Conservation (phyloP, 2,888 invertebrate genomes). For the Tryphoninae sp. region DNA sequence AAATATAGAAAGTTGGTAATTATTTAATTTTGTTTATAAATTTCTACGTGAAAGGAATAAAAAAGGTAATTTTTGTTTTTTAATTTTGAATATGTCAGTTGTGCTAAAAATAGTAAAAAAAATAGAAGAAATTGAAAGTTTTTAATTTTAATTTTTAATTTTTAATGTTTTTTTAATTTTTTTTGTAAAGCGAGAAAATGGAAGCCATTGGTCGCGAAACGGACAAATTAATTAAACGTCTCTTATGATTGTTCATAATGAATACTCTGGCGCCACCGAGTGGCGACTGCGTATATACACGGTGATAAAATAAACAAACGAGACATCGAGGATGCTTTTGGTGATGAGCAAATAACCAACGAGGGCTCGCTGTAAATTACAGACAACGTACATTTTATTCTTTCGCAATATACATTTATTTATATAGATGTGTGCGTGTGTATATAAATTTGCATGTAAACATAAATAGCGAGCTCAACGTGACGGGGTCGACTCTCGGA, state of each 20-base stretch:
- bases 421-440: not conserved
- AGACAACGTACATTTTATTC: slow-evolving; percentile 33
- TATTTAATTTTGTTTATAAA: too few relatives aligned
- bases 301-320: slow-evolving; percentile 24
- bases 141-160: not conserved
- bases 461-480: slow-evolving; percentile 9
- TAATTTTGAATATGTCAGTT: too few relatives aligned
- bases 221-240: too few relatives aligned
- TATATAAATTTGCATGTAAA: not conserved
- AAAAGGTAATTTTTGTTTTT: too few relatives aligned
- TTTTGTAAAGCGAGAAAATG: not conserved
- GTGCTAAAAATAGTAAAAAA: too few relatives aligned
- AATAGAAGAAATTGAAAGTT: too few relatives aligned
- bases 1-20: too few relatives aligned
- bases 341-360: slow-evolving; percentile 40
- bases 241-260: not conserved
- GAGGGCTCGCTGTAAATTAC: slow-evolving; percentile 9
- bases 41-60: too few relatives aligned
- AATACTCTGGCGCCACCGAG: not conserved
- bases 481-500: slow-evolving; percentile 1
- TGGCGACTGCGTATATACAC: not conserved
- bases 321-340: slow-evolving; percentile 16
- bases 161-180: not conserved
- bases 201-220: too few relatives aligned
- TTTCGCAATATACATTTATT: slow-evolving; percentile 19